These are phyloP conservation scores for Dendroctonus ponderosae DNA, from an alignment of 1,140 invertebrate species.

Conservation along the genomic window DNA sequence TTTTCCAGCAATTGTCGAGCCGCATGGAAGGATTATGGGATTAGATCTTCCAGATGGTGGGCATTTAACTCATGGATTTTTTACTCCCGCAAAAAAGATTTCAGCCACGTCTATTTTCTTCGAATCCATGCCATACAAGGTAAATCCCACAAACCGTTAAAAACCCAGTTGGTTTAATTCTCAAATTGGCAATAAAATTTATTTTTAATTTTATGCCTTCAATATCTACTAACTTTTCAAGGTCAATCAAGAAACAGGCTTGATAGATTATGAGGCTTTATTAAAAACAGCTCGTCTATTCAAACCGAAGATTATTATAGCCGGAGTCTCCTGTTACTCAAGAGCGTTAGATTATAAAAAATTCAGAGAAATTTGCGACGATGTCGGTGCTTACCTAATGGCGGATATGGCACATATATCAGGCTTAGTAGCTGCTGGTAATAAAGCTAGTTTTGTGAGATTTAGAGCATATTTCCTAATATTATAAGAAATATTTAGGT, in stretches of 20 bases:
- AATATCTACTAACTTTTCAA: conserved; percentile 41
- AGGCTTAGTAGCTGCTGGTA: conserved; percentile 83
- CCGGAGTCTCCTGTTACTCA: conserved; percentile 88
- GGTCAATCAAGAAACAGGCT: conserved; percentile 76
- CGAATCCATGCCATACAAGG: conserved; percentile 98
- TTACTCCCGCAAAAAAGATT: conserved; percentile 87
- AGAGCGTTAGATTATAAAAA: conserved; percentile 82
- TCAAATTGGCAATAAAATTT: background rate
- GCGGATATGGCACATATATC: conserved; percentile 96
- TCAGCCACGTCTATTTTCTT: conserved; percentile 98
- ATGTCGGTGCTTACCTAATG: conserved; percentile 83
- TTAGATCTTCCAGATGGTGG: conserved; percentile 95
- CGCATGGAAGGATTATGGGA: conserved; percentile 96
- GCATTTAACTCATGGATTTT: conserved; percentile 93
- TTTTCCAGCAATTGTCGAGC: conserved; percentile 54
- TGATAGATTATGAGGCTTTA: conserved; percentile 93
- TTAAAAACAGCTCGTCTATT: conserved; percentile 81
- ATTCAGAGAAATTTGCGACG: conserved; percentile 86
- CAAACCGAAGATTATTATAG: conserved; percentile 91
- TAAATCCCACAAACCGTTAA: conserved; percentile 51
- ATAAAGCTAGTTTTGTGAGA: background rate
- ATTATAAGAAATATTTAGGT: conserved; percentile 48
- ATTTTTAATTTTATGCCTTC: background rate
- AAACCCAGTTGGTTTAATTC: no score
- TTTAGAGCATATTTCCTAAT: conserved; percentile 1